These are phyloP conservation scores for Poecilia gillii DNA, from an alignment of 2,797 vertebrate genomes.

Conservation along the genomic window DNA sequence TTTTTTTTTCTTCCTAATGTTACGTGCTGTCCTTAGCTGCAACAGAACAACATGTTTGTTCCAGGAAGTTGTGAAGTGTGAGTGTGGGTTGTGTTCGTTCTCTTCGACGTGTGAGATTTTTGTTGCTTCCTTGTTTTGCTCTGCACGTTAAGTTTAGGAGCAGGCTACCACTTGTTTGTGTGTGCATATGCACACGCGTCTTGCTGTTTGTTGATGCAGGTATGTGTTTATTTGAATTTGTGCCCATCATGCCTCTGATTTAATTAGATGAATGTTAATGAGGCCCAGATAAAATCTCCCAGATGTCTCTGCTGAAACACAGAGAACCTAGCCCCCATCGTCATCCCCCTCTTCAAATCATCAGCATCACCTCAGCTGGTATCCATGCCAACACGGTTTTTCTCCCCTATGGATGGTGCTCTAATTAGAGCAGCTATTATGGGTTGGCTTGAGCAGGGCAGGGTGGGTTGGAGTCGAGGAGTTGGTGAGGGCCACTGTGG, in stretches of 20 bases:
- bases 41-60: conserved; percentile 61
- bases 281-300: conserved; percentile 86
- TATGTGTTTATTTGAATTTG: conserved; percentile 57
- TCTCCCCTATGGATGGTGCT: conserved; percentile 82
- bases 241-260: conserved; percentile 82
- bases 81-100: conserved; percentile 37
- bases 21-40: conserved; percentile 22
- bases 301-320: conserved; percentile 81
- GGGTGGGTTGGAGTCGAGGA: conserved; percentile 58
- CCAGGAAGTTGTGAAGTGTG: conserved; percentile 52
- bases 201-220: conserved; percentile 30
- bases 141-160: not conserved
- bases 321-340: conserved; percentile 35
- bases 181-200: conserved; percentile 5
- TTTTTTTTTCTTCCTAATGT: conserved; percentile 29
- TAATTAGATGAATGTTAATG: conserved; percentile 87
- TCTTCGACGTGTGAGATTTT: conserved; percentile 27
- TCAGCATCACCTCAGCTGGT: conserved; percentile 70
- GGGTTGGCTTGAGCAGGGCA: conserved; percentile 81
- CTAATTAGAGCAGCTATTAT: conserved; percentile 89
- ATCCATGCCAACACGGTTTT: conserved; percentile 83
- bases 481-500: conserved; percentile 52
- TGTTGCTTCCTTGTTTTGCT: conserved; percentile 9
- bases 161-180: not conserved
- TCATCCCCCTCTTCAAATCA: conserved; percentile 62